These are phyloP conservation scores for Bucorvus abyssinicus DNA, from an alignment of 2,797 vertebrate genomes.

Conservation along the genomic window DNA sequence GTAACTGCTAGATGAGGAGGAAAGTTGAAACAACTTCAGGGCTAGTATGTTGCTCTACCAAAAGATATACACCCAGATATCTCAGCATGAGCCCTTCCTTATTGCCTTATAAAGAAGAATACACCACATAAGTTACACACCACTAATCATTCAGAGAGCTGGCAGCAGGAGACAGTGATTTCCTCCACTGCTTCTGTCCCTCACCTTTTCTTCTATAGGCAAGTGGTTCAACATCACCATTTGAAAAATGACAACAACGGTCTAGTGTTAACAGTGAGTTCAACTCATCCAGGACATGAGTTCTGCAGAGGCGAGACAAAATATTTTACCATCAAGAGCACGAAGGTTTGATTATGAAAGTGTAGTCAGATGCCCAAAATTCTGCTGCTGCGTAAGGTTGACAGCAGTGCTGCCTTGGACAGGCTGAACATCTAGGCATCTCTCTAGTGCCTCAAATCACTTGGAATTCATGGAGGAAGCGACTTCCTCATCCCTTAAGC, in stretches of 20 bases:
- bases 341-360: neutral
- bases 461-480: neutral
- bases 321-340: neutral
- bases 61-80: neutral
- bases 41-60: neutral
- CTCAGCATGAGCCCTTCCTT: neutral
- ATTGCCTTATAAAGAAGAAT: neutral
- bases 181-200: neutral
- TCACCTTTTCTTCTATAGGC: neutral
- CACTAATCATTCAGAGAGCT: neutral
- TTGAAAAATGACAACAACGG: neutral
- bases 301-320: neutral
- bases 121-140: neutral
- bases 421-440: neutral
- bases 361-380: neutral
- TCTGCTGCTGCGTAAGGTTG: neutral
- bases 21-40: constrained; percentile 1
- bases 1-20: constrained; percentile 44
- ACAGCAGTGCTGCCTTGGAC: neutral
- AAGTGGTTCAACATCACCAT: neutral
- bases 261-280: neutral
- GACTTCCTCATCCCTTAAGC: neutral
- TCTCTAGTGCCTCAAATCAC: neutral
- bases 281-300: neutral
- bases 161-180: neutral